Conservation (phyloP, 2,888 invertebrate species). For the Metalampra italica region DNA sequence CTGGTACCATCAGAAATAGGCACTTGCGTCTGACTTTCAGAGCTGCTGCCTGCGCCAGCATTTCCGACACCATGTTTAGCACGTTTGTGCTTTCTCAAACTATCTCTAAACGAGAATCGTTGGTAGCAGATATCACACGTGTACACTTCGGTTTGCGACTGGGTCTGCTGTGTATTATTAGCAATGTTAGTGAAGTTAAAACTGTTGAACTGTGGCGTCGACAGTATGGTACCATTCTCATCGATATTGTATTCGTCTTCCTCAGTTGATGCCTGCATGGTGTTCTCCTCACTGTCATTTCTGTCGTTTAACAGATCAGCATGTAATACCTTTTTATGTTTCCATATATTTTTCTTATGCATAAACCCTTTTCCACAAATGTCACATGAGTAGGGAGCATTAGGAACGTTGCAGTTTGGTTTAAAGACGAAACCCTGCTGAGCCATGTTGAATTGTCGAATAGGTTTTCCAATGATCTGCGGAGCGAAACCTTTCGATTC, state of each 20-base stretch:
- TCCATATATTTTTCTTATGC: slow-evolving; percentile 77
- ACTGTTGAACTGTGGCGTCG: slow-evolving; percentile 73
- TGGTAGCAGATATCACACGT: slow-evolving; percentile 70
- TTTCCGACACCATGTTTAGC: slow-evolving; percentile 71
- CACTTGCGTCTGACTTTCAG: slow-evolving; percentile 27
- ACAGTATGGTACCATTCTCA: slow-evolving; percentile 60
- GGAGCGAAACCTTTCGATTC: slow-evolving; percentile 59
- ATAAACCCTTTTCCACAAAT: slow-evolving; percentile 81
- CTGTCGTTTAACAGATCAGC: slow-evolving; percentile 66
- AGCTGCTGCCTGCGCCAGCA: slow-evolving; percentile 34
- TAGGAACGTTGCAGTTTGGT: slow-evolving; percentile 62
- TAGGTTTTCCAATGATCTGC: slow-evolving; percentile 66
- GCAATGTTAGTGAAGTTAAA: slow-evolving; percentile 61
- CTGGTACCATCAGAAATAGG: slow-evolving; percentile 42
- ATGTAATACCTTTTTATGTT: slow-evolving; percentile 74
- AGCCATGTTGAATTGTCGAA: slow-evolving; percentile 53
- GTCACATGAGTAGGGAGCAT: slow-evolving; percentile 79
- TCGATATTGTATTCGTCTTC: slow-evolving; percentile 69
- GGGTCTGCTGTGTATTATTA: slow-evolving; percentile 40
- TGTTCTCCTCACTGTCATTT: slow-evolving; percentile 71
- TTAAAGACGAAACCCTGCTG: slow-evolving; percentile 58
- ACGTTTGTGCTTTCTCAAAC: slow-evolving; percentile 73
- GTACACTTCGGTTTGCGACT: slow-evolving; percentile 35
- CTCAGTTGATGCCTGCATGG: slow-evolving; percentile 73
- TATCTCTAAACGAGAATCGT: slow-evolving; percentile 64